Conservation (phyloP, 64 coral and sea anemone species). For the Stylophora pistillata region DNA sequence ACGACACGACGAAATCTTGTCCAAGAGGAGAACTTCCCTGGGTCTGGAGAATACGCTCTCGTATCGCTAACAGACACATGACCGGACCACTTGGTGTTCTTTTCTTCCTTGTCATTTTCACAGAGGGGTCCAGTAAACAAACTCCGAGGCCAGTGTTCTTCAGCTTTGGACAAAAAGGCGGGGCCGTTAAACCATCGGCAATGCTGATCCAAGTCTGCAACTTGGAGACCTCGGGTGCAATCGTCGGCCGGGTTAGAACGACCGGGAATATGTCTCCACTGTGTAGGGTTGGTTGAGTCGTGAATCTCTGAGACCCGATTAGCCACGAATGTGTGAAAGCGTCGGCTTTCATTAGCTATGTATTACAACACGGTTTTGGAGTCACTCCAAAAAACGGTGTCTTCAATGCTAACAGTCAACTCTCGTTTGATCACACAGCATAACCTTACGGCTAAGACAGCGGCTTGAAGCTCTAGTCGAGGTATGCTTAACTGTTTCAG, state of each 20-base stretch:
- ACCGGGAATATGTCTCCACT: constrained; percentile 36
- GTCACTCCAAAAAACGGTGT: background rate
- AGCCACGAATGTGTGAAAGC: constrained; percentile 51
- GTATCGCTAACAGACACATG: background rate
- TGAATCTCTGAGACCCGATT: constrained; percentile 37
- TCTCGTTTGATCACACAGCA: constrained; percentile 28
- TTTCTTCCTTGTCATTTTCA: background rate
- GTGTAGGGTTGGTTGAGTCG: constrained; percentile 10
- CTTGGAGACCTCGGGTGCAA: background rate
- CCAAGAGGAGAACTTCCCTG: background rate
- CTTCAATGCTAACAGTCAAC: background rate
- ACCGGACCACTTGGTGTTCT: background rate
- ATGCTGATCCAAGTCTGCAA: background rate
- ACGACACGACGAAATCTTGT: background rate
- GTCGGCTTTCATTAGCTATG: constrained; percentile 22
- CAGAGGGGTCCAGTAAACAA: background rate
- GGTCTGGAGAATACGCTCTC: background rate
- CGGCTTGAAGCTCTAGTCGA: constrained; percentile 62
- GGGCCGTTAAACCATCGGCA: constrained; percentile 8
- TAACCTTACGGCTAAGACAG: constrained; percentile 34
- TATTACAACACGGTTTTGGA: background rate
- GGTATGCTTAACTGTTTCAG: no score
- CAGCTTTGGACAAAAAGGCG: background rate
- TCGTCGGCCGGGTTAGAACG: constrained; percentile 8
- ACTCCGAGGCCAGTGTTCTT: background rate